Percentiles rank a stretch among this genome's conserved stretches.
Evolutionary conservation across 23 tunicate species (phyloP).

Genomic region (Ciona savignyi): DNA sequence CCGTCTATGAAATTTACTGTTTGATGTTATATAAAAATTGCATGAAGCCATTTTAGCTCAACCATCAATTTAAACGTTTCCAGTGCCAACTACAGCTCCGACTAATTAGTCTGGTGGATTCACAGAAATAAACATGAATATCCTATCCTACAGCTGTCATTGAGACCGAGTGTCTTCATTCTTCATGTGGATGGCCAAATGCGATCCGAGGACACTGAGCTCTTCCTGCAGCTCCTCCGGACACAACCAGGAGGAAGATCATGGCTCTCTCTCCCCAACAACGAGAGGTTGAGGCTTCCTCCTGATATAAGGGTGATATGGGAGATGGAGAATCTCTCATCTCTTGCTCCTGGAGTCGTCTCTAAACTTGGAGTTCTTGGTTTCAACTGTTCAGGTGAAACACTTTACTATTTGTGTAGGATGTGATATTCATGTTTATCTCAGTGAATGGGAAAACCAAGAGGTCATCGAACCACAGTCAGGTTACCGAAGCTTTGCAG

Average conservation of each 20-base stretch:
- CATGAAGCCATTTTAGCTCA: no score
- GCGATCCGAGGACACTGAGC: slow-evolving; percentile 41
- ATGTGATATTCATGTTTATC: no score
- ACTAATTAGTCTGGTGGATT: no score
- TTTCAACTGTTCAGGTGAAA: slow-evolving; percentile 46
- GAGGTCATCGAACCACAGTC: no score
- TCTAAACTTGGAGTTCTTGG: slow-evolving; percentile 61
- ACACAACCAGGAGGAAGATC: slow-evolving; percentile 16
- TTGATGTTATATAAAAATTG: no score
- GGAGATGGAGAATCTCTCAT: slow-evolving; percentile 64
- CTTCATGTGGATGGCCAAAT: slow-evolving; percentile 74
- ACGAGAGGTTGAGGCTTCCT: slow-evolving; percentile 66
- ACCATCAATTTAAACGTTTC: no score
- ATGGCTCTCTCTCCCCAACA: slow-evolving; percentile 71
- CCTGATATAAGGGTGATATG: slow-evolving; percentile 60
- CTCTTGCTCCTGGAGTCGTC: slow-evolving; percentile 50
- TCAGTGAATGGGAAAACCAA: no score
- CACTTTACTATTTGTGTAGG: no score
- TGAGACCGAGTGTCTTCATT: slow-evolving; percentile 26
- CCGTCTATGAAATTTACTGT: no score
- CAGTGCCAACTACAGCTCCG: no score
- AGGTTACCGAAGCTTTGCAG: no score
- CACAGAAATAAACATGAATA: no score
- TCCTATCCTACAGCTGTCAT: slow-evolving; percentile 3
- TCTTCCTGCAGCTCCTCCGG: slow-evolving; percentile 59